Base-by-base conservation (phyloP, 1,140 invertebrate species). In the Acyrthosiphon pisum region DNA sequence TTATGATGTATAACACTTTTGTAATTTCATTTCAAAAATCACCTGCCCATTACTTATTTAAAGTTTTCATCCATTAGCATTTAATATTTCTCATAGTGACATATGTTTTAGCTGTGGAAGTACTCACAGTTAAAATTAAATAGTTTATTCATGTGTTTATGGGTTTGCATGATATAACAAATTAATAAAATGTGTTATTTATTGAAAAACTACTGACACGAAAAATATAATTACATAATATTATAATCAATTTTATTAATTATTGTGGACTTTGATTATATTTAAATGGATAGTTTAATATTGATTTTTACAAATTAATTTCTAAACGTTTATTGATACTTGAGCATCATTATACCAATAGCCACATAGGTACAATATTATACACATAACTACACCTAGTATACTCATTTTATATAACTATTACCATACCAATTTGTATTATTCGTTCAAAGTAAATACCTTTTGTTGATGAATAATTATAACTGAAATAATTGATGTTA, bases 21-120 rank as follows among this genome's bases (percentile, higher is more conserved):
- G 9, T 88, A 88, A 88, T 88, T 88, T 90, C 37, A 44, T 89
- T 90, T 68, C 41, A 30, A 90, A 90, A 90, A 90, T 90, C 37
- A 68, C 56, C 89, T 44, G 37, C 18, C 26, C 53, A 44, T 68
- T 68, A 44, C 14, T 68, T 90, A 68, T 90, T 41, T 20, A 53
- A 89, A 89, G 46, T 89, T 50, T 89, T 53, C 41, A 11, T 89
- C 48, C 87, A 53, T 53, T 89, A 89, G 87, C 20, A 53, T 89
- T 53, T 89, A 89, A 37, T 89, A 37, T 50, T 48, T 48, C 30
- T 50, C 46, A 50, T 35, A 9, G 86, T 50, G 46, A 88, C 46
- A 35, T 88, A 22, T 88, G 50, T 88, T 50, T 88, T 50, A 50
- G 41, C 3, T 30, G 41, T 44, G 23, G 26, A 20, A 89, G 53